Percentiles rank a stretch among this genome's conserved stretches.
Conservation (phyloP, 2,797 vertebrate species). For the Erethizon dorsatum region DNA sequence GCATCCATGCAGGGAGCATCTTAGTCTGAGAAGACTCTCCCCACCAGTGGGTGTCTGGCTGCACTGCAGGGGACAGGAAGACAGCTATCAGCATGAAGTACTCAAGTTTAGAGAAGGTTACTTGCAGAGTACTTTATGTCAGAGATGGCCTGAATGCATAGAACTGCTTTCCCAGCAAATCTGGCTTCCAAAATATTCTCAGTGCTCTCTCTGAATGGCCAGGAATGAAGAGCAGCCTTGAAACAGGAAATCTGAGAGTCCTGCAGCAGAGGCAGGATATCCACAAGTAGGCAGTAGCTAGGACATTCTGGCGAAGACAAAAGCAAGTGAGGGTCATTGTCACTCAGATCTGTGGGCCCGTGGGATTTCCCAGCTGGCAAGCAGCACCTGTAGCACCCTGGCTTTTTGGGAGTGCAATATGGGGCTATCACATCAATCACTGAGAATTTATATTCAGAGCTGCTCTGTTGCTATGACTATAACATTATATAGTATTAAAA, state of each 20-base stretch:
- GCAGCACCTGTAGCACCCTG: neutral
- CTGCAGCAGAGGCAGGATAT: neutral
- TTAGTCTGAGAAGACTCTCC: neutral
- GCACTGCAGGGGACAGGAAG: neutral
- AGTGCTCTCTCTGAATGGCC: neutral
- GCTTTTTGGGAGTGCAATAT: neutral
- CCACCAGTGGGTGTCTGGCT: neutral
- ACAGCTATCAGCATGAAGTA: too few species aligned
- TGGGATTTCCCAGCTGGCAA: rapidly evolving
- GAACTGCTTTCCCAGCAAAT: neutral
- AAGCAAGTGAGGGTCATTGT: neutral
- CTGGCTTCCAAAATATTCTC: neutral
- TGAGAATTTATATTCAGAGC: neutral
- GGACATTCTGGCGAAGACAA: neutral
- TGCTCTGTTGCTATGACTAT: neutral
- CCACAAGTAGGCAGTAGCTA: conserved; percentile 50
- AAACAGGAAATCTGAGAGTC: neutral
- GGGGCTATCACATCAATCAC: neutral
- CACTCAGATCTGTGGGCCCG: neutral
- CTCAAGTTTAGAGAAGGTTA: neutral
- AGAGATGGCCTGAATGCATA: neutral
- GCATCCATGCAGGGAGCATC: rapidly evolving
- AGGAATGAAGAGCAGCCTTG: neutral
- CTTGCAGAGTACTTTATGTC: neutral
- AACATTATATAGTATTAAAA: rapidly evolving